These are phyloP conservation scores for Stegana nigrithorax DNA, from an alignment of 2,888 invertebrate genomes.

Conservation along the genomic window DNA sequence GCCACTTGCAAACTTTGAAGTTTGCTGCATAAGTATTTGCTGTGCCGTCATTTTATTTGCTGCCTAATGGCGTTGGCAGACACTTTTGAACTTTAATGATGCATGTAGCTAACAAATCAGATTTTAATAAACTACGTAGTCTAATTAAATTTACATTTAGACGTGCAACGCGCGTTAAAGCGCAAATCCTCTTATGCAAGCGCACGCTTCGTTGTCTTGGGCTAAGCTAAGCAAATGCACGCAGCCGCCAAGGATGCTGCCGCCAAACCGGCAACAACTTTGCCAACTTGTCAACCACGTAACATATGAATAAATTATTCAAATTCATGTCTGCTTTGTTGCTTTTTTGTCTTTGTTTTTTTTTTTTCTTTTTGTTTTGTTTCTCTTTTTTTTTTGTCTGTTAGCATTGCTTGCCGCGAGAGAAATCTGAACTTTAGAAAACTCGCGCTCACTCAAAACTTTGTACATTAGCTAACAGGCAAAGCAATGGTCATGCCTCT, in stretches of 20 bases:
- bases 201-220: no score
- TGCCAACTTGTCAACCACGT: slow-evolving; percentile 44
- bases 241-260: slow-evolving; percentile 1
- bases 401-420: not conserved
- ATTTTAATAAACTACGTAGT: slow-evolving; percentile 46
- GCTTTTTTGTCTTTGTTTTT: no score
- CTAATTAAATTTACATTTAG: slow-evolving; percentile 54
- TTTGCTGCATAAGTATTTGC: no score
- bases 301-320: slow-evolving; percentile 59
- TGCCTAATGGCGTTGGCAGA: no score
- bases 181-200: not conserved
- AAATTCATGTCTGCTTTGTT: no score
- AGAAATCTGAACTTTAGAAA: not conserved
- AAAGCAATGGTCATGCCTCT: not conserved
- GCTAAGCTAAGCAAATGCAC: not conserved
- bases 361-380: not conserved
- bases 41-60: no score
- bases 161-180: not conserved
- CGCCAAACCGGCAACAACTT: slow-evolving; percentile 35
- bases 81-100: slow-evolving; percentile 1
- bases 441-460: slow-evolving; percentile 35
- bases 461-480: slow-evolving; percentile 45
- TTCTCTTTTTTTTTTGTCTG: not conserved
- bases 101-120: slow-evolving; percentile 27
- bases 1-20: no score